These are phyloP conservation scores for Agrochola lychnidis DNA, from an alignment of 2,888 invertebrate species.

Conservation along the genomic window DNA sequence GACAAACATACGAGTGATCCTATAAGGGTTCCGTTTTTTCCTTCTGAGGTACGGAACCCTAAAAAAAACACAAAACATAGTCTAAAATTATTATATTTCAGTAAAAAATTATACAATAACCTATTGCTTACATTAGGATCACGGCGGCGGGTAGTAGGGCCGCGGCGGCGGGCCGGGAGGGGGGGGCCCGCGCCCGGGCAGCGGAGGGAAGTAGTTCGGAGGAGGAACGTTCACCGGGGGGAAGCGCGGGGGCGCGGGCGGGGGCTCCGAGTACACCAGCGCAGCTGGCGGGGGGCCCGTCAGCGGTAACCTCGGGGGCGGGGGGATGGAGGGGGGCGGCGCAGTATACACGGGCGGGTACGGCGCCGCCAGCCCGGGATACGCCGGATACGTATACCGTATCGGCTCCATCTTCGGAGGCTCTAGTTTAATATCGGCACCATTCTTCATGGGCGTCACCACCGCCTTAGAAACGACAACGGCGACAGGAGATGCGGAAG, in stretches of 20 bases:
- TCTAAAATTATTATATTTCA: slow-evolving; percentile 84
- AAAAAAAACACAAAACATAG: slow-evolving; percentile 67
- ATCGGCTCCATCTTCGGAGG: slow-evolving; percentile 81
- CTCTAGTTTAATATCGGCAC: slow-evolving; percentile 80
- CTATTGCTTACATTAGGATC: slow-evolving; percentile 72
- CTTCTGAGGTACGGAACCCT: too few relatives aligned
- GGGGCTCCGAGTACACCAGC: slow-evolving; percentile 85
- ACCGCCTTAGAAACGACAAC: slow-evolving; percentile 72
- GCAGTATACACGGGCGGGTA: slow-evolving; percentile 86
- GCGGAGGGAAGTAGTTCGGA: slow-evolving; percentile 82
- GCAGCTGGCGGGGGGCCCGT: slow-evolving; percentile 73
- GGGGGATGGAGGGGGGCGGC: slow-evolving; percentile 79
- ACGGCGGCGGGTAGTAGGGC: slow-evolving; percentile 87
- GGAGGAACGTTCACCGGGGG: slow-evolving; percentile 85
- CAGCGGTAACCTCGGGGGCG: slow-evolving; percentile 78
- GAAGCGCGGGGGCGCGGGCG: slow-evolving; percentile 79
- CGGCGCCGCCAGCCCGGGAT: slow-evolving; percentile 78
- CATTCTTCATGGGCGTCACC: slow-evolving; percentile 85
- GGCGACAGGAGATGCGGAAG: slow-evolving; percentile 87
- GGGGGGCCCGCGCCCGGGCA: slow-evolving; percentile 74
- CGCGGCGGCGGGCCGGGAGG: slow-evolving; percentile 81
- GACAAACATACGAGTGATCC: too few relatives aligned
- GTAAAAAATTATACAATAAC: slow-evolving; percentile 83
- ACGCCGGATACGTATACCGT: slow-evolving; percentile 79
- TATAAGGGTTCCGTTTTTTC: too few relatives aligned